Evolutionary conservation across 2,888 invertebrate species (phyloP).

Genomic region (Ferrisia virgata): DNA sequence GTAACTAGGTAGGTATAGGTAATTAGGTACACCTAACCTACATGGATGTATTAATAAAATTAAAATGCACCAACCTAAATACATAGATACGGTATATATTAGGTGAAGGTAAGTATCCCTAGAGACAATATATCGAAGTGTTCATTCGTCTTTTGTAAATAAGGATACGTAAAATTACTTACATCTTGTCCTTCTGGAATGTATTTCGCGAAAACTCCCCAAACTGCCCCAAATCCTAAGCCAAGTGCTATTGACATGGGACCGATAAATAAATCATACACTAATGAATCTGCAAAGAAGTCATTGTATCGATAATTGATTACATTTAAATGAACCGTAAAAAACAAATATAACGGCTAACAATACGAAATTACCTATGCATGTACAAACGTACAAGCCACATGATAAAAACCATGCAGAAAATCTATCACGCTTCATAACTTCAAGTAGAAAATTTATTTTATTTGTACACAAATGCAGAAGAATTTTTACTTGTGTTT

Average conservation of each 20-base stretch:
- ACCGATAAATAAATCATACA: constrained; percentile 58
- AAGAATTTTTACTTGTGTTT: not conserved
- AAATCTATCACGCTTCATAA: not conserved
- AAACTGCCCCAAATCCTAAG: constrained; percentile 73
- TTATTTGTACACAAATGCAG: not conserved
- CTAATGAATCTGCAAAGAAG: constrained; percentile 51
- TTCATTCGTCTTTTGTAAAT: no score
- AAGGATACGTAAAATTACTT: constrained; percentile 51
- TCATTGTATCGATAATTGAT: not conserved
- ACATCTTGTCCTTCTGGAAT: constrained; percentile 77
- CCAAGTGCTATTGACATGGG: constrained; percentile 78
- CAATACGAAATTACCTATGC: not conserved
- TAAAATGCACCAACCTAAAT: no score
- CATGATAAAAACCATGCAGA: not conserved
- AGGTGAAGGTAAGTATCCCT: no score
- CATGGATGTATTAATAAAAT: no score
- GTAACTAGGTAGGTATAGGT: no score
- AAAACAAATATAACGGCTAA: not conserved
- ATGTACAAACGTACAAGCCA: not conserved
- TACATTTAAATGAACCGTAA: not conserved
- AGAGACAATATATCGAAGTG: no score
- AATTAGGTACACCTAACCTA: no score
- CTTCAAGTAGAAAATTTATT: not conserved
- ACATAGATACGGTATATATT: no score
- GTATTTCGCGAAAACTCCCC: constrained; percentile 77